A percentile compares a stretch with the other conserved stretches of the same genome.
These are phyloP conservation scores for Thamnophis elegans DNA, from an alignment of 2,797 vertebrate genomes.

Conservation along the genomic window DNA sequence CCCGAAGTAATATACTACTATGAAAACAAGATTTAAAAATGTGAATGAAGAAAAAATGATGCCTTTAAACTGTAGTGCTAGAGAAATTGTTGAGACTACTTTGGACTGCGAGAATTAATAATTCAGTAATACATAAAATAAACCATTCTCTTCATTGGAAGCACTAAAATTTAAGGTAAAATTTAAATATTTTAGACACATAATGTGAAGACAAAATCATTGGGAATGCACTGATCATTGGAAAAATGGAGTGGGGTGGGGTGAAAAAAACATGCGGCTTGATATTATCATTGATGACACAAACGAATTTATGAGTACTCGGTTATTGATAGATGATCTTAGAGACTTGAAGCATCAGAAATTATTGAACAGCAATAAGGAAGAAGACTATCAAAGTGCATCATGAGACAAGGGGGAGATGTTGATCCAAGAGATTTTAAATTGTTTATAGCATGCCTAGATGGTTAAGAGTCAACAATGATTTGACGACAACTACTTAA, in stretches of 20 bases:
- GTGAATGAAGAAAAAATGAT: not conserved
- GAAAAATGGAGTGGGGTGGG: too few relatives aligned
- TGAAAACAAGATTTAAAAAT: not conserved
- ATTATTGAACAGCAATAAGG: not conserved
- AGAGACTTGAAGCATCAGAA: not conserved
- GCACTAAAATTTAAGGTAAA: not conserved
- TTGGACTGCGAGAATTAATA: too few relatives aligned
- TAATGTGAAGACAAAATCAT: too few relatives aligned
- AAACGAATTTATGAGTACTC: not conserved
- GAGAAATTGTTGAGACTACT: not conserved
- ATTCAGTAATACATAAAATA: too few relatives aligned
- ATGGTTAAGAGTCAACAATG: not conserved
- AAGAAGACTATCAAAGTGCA: not conserved
- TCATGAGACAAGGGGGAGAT: not conserved
- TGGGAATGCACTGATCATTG: too few relatives aligned
- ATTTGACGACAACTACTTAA: not conserved
- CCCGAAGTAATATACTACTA: not conserved
- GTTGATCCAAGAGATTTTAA: not conserved
- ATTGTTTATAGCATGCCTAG: not conserved
- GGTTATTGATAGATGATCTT: not conserved
- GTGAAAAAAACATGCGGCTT: too few relatives aligned
- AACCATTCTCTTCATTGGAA: not conserved
- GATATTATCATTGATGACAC: not conserved
- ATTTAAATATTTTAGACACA: not conserved
- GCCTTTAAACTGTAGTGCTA: not conserved